These are phyloP conservation scores for Lepidochitona cinerea DNA, from an alignment of 2,888 invertebrate genomes.

Conservation along the genomic window DNA sequence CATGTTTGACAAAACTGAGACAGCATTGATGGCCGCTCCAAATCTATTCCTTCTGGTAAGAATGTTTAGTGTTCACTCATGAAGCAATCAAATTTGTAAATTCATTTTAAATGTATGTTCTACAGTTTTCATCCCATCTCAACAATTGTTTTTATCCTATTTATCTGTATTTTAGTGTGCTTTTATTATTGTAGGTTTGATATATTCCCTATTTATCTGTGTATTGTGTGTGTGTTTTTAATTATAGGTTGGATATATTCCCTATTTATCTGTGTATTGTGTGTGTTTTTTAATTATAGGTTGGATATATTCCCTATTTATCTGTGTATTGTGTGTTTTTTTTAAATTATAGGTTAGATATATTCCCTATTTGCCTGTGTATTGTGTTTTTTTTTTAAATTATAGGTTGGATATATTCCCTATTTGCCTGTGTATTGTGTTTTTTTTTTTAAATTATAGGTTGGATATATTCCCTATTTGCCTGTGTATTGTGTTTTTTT, in stretches of 20 bases:
- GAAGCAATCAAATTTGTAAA: no score
- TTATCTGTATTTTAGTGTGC: background rate
- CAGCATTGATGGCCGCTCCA: slow-evolving; percentile 80
- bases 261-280: background rate
- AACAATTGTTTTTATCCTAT: no score
- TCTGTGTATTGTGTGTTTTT: slow-evolving; percentile 72
- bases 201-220: slow-evolving; percentile 83
- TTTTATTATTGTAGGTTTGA: slow-evolving; percentile 72
- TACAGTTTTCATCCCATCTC: no score
- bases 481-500: background rate
- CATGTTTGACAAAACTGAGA: slow-evolving; percentile 86
- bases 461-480: background rate
- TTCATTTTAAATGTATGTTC: no score
- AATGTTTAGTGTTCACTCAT: no score
- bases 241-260: background rate
- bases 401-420: slow-evolving; percentile 78
- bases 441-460: background rate
- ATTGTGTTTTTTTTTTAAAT: slow-evolving; percentile 14
- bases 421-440: slow-evolving; percentile 77
- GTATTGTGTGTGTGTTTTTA: background rate
- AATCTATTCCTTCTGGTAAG: slow-evolving; percentile 58
- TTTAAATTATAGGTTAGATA: background rate
- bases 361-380: background rate
- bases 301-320: slow-evolving; percentile 82
- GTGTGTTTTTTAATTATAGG: slow-evolving; percentile 42